Base-by-base conservation (phyloP, 2,797 vertebrate species). In the Pangasius krempfi region DNA sequence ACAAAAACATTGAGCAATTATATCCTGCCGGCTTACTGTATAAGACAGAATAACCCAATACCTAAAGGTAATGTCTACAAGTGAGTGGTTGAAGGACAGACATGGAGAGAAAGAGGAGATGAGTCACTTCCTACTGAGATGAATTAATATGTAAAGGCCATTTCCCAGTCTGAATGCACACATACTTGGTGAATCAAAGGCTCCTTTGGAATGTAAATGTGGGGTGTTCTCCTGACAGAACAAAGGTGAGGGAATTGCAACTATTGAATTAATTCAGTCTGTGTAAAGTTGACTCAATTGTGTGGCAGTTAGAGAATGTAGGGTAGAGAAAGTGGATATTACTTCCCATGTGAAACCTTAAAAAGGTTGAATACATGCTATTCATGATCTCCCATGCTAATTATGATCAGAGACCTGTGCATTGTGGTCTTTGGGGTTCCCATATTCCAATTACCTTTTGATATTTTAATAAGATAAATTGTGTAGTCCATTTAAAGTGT, bases 381-480 rank as follows among this genome's bases (percentile, higher is more conserved):
- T 95, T 92, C 89, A 85, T 92, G 91, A 94, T 94, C 90, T 92
- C 91, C 93, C 84, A 88, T 90, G 92, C 94, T 95, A 95, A 95
- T 96, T 94, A 94, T 88, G 92, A 91, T 91, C 92, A 92, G 92
- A 94, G 93, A 94, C 91, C 86, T 73, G 37, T 93, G 92, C 87
- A 93, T 94, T 93, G 93, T 95, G 90, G 90, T 89, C 90, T 92
- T 94, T 93, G 92, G 92, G 86, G 94, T 94, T 91, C 92, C 91
- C 94, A 95, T 93, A 94, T 96, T 95, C 94, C 91, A 91, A 90
- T 93, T 94, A 94, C 84, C 93, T 95, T 91, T 95, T 94, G 94
- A 95, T 94, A 92, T 91, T 91, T 93, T 94, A 95, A 96, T 95
- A 92, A 94, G 94, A 89, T 87, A 83, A 50, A 88, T 91, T 84